Percentiles rank a stretch among this genome's conserved stretches.
phyloP scores from a whole-genome alignment of 2,797 vertebrate genomes.

The Anableps anableps region DNA sequence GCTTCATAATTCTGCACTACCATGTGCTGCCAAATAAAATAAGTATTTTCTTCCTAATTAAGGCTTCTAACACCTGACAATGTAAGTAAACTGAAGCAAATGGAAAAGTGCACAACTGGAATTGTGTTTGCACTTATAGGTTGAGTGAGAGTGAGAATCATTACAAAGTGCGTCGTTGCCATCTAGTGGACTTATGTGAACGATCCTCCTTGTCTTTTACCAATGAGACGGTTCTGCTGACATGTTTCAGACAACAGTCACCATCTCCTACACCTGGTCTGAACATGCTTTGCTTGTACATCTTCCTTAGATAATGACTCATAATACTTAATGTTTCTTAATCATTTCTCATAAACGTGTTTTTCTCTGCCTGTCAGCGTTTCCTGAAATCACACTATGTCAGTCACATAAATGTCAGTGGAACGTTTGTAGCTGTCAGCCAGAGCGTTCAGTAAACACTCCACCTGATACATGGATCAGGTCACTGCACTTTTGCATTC shows the following conservation, averaged over 20 bases:
- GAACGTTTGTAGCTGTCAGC: background rate
- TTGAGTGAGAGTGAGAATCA: background rate
- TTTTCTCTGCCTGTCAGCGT: conserved; percentile 2
- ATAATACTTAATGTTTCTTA: background rate
- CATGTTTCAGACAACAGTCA: background rate
- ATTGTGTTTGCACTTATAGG: too few species aligned
- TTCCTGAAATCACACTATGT: conserved; percentile 5
- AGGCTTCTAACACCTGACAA: background rate
- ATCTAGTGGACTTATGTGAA: conserved; percentile 35
- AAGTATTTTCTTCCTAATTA: conserved; percentile 13
- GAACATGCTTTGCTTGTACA: background rate
- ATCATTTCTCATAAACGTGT: conserved; percentile 13
- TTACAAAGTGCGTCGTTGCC: conserved; percentile 24
- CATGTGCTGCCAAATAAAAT: conserved; percentile 22
- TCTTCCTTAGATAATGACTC: background rate
- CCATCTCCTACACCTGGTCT: background rate
- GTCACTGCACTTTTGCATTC: background rate
- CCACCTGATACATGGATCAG: background rate
- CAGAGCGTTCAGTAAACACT: conserved; percentile 17
- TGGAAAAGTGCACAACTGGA: background rate
- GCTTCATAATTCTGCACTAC: conserved; percentile 32
- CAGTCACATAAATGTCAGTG: conserved; percentile 2
- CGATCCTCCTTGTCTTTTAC: background rate
- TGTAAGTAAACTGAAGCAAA: background rate
- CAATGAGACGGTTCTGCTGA: background rate